These are phyloP conservation scores for Mactra quadrangularis DNA, from an alignment of 1,140 invertebrate genomes.

Conservation along the genomic window DNA sequence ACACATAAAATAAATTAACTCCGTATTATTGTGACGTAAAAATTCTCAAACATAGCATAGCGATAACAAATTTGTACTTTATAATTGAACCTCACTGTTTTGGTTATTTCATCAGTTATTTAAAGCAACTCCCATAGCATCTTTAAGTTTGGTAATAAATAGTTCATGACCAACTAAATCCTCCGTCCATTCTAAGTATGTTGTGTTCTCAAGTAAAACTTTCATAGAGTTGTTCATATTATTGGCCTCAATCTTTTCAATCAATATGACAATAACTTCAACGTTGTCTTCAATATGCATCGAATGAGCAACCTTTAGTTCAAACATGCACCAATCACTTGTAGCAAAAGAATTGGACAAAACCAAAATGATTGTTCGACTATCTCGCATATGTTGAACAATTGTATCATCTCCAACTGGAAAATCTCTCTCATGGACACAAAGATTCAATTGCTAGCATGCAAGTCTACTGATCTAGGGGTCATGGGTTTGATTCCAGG, in stretches of 20 bases:
- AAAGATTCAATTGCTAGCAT: too few relatives aligned
- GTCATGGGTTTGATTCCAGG: too few relatives aligned
- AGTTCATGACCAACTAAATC: neutral
- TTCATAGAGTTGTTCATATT: constrained; percentile 13
- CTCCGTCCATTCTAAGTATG: constrained; percentile 14
- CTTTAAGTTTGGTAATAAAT: neutral
- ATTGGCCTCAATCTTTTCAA: neutral
- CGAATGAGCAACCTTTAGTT: constrained; percentile 2
- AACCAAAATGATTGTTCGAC: neutral
- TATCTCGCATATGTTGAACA: neutral
- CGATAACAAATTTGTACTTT: too few relatives aligned
- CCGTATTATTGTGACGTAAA: too few relatives aligned
- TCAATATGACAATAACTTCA: neutral
- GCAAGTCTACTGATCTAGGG: too few relatives aligned
- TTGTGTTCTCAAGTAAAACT: neutral
- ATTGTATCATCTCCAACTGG: constrained; percentile 12
- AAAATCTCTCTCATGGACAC: constrained; percentile 26
- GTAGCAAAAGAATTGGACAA: neutral
- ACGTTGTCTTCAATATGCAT: constrained; percentile 2
- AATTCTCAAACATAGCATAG: too few relatives aligned
- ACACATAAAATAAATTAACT: too few relatives aligned
- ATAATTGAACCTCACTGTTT: too few relatives aligned
- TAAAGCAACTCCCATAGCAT: neutral
- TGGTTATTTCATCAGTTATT: too few relatives aligned
- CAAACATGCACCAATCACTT: constrained; percentile 11